Evolutionary conservation across 2,113 vertebrate genomes (phyloP).

Genomic region (Apaloderma vittatum): DNA sequence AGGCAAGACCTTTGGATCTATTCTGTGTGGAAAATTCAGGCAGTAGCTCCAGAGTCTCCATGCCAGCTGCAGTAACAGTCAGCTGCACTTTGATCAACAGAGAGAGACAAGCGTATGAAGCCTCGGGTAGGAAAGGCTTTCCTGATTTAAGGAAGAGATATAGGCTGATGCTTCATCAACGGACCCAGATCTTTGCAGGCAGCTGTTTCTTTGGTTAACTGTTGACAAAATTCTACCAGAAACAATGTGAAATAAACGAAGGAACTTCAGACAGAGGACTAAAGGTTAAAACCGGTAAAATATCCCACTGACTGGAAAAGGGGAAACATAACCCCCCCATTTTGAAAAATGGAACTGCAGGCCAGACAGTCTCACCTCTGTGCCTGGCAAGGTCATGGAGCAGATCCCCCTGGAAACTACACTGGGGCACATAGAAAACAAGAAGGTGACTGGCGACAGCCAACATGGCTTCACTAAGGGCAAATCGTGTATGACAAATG

Average conservation of each 20-base stretch:
- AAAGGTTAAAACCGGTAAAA: background rate
- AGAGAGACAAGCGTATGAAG: background rate
- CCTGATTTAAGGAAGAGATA: background rate
- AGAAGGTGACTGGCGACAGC: no score
- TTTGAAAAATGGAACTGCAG: no score
- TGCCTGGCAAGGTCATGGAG: no score
- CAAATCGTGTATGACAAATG: no score
- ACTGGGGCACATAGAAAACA: no score
- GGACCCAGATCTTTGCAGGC: background rate
- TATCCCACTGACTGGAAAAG: no score
- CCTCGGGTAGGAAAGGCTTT: background rate
- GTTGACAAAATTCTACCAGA: background rate
- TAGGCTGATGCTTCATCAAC: background rate
- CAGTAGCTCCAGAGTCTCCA: background rate
- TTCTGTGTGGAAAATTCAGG: background rate
- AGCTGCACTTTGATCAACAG: background rate
- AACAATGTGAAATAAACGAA: background rate
- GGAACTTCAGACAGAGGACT: background rate
- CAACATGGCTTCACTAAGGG: no score
- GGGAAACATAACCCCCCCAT: no score
- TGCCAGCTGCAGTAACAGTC: background rate
- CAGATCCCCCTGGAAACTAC: no score
- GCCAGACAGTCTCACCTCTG: no score
- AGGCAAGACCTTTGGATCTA: background rate
- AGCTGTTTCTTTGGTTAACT: background rate